These are phyloP conservation scores for Heliconius ethilla DNA, from an alignment of 2,888 invertebrate genomes.

Conservation along the genomic window DNA sequence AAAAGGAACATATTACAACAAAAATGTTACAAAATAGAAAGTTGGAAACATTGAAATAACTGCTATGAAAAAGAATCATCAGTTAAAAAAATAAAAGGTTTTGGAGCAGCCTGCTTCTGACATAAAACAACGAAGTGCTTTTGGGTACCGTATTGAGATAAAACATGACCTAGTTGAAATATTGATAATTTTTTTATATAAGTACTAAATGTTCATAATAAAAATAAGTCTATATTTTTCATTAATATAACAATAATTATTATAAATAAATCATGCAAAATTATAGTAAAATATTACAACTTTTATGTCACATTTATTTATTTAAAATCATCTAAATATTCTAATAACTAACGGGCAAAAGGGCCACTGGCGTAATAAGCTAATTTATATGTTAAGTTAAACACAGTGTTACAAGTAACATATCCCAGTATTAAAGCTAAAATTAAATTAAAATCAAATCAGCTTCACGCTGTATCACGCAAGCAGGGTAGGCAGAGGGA, in stretches of 20 bases:
- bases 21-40: background rate
- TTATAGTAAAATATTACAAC: background rate
- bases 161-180: conserved; percentile 16
- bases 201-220: no score
- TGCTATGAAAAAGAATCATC: conserved; percentile 20
- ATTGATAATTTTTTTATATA: background rate
- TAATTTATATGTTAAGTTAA: conserved; percentile 34
- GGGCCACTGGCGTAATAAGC: conserved; percentile 17
- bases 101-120: conserved; percentile 16
- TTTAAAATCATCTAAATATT: background rate
- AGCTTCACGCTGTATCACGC: no score
- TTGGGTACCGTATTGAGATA: conserved; percentile 22
- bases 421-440: conserved; percentile 47
- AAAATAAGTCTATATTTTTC: no score
- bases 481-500: no score
- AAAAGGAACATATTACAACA: background rate
- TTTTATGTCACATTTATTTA: background rate
- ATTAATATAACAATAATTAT: no score
- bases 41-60: conserved; percentile 16
- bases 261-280: background rate
- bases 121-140: conserved; percentile 27
- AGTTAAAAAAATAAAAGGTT: conserved; percentile 24
- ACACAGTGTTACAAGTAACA: conserved; percentile 18
- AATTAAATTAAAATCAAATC: no score
- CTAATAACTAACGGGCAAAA: background rate